Conservation (phyloP, 1,140 invertebrate species). For the Brachionus rubens region DNA sequence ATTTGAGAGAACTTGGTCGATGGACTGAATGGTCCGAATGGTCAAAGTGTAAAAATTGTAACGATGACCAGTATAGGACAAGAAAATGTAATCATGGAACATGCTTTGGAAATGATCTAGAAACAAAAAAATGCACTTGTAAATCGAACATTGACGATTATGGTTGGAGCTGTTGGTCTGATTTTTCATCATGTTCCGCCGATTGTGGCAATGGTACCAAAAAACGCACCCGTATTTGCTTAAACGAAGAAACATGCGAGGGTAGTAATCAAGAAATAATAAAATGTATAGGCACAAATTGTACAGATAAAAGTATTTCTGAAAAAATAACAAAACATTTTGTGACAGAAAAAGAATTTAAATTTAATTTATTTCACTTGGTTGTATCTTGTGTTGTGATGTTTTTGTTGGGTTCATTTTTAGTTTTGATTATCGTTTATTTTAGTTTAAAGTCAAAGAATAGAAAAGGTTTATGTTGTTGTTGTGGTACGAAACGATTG, state of each 20-base stretch:
- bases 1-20: conserved; percentile 12
- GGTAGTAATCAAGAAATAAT: not conserved
- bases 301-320: not conserved
- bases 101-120: conserved; percentile 13
- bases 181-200: not conserved
- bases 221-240: not conserved
- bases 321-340: not conserved
- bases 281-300: not conserved
- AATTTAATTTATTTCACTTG: conserved; percentile 13
- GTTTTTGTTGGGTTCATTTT: not conserved
- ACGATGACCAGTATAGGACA: not conserved
- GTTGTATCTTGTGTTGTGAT: not conserved
- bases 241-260: conserved; percentile 5
- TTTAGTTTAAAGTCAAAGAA: not conserved
- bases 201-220: not conserved
- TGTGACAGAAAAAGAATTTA: not conserved
- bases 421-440: not conserved
- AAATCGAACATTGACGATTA: not conserved
- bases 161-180: conserved; percentile 39
- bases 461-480: not conserved
- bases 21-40: conserved; percentile 25
- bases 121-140: conserved; percentile 5
- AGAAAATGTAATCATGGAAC: not conserved
- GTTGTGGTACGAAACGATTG: not conserved
- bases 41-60: not conserved